Percentiles rank a stretch among this genome's conserved stretches.
Conservation (phyloP, 2,797 vertebrate species). For the Forpus xanthops region DNA sequence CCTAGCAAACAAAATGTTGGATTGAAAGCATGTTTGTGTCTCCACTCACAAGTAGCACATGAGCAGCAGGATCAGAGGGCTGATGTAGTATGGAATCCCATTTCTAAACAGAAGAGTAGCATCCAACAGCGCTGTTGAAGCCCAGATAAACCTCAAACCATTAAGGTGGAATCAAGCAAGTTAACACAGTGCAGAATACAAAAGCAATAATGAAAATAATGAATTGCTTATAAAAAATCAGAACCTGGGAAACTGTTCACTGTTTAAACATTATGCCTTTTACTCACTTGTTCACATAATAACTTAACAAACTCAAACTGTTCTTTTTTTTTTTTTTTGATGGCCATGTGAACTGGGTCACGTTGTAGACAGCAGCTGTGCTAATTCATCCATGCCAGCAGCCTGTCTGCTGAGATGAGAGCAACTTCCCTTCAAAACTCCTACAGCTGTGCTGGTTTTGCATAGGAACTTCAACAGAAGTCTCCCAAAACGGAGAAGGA, state of each 20-base stretch:
- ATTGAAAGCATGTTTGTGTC: conserved; percentile 20
- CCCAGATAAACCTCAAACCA: conserved; percentile 22
- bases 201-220: neutral
- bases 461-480: neutral
- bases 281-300: neutral
- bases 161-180: conserved; percentile 42
- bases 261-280: neutral
- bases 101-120: conserved; percentile 51
- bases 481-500: neutral
- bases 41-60: conserved; percentile 32
- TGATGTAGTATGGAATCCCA: conserved; percentile 40
- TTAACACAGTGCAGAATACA: neutral
- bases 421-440: conserved; percentile 6
- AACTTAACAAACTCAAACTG: neutral
- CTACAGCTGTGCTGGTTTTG: conserved; percentile 11
- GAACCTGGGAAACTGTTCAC: neutral
- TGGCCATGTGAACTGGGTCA: neutral
- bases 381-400: conserved; percentile 28
- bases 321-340: neutral
- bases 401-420: conserved; percentile 1
- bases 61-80: conserved; percentile 30
- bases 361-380: neutral
- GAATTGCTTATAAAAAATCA: neutral
- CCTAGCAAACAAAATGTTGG: conserved; percentile 41
- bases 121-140: conserved; percentile 46